phyloP scores from a whole-genome alignment of 2,888 invertebrate species.

The Andrena hattorfiana region DNA sequence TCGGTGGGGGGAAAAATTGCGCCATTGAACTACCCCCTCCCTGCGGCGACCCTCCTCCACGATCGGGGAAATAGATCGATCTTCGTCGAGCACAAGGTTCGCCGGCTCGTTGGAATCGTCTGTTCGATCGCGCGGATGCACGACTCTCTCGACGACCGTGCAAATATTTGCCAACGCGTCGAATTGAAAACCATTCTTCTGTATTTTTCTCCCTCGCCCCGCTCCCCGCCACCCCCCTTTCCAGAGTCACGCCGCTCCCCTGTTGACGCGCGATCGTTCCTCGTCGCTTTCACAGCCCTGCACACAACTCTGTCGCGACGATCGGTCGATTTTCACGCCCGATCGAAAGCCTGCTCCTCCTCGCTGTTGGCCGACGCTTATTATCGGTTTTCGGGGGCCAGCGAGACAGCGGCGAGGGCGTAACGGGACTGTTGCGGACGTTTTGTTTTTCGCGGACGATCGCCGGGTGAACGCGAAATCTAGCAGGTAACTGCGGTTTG shows the following conservation, averaged over 20 bases:
- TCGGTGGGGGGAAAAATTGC: slow-evolving; percentile 39
- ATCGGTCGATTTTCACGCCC: slow-evolving; percentile 1
- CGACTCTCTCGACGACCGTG: slow-evolving; percentile 33
- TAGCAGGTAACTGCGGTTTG: slow-evolving; percentile 32
- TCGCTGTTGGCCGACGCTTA: background rate
- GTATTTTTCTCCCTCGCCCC: slow-evolving; percentile 24
- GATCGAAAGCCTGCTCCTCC: background rate
- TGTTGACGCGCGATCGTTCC: background rate
- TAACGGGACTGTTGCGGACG: background rate
- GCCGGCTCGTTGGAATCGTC: slow-evolving; percentile 8
- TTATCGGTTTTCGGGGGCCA: slow-evolving; percentile 26
- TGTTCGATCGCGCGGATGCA: slow-evolving; percentile 18
- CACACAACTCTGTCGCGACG: background rate
- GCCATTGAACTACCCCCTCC: background rate
- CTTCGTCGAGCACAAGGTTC: background rate
- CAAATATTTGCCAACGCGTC: slow-evolving; percentile 53
- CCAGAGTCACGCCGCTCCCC: background rate
- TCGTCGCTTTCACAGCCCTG: background rate
- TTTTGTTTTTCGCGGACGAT: slow-evolving; percentile 4
- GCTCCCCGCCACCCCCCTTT: background rate
- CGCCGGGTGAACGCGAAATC: slow-evolving; percentile 17
- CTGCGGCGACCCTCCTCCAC: background rate
- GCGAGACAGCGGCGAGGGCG: background rate
- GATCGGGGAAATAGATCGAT: slow-evolving; percentile 40
- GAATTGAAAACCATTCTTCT: slow-evolving; percentile 56